Evolutionary conservation across 2,888 invertebrate genomes (phyloP), one percentile per base, ranked within the genome.

Genomic region (Saturnia pavonia): DNA sequence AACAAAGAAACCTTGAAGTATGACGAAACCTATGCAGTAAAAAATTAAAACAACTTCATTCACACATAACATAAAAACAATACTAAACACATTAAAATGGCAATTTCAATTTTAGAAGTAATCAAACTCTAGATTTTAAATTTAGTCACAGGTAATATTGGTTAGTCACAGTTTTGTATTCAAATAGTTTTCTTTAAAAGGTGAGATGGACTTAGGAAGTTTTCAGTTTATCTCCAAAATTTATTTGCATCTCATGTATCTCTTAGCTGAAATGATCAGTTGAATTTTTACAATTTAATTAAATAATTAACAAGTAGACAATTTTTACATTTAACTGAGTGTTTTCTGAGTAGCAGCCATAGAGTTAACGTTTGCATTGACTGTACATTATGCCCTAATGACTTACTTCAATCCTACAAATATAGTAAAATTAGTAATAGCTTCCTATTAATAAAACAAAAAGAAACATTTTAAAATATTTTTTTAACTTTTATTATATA

Each of bases 101-200:
- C 75, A 63, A 73, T 71, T 73, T 74, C 40, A 72, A 75, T 66
- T 74, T 73, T 74, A 34, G 40, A 65, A 11, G 34, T 40, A 65
- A 40, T 40, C 65, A 65, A 40, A 34, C 11, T 12, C 63, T 65
- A 65, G 40, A 40, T 65, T 60, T 27, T 19, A 40, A 40, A 40
- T 65, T 65, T 65, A 65, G 65, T 65, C 12, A 65, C 65, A 65
- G 40, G 65, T 19, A 40, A 65, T 65, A 40, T 65, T 19, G 9
- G n/a, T 65, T 65, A 65, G 65, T 40, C 40, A 65, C 65, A n/a
- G 40, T 19, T 40, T n/a, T 65, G 27, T 12, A 27, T 65, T 40
- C 7, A 40, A 40, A 65, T 6, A 12, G 12, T 27, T 60, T 25
- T 27, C 14, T 60, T 14, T 60, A 25, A 27, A 60, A 60, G 4